phyloP scores from a whole-genome alignment of 1,140 invertebrate genomes.

The Probaryconus sp. region DNA sequence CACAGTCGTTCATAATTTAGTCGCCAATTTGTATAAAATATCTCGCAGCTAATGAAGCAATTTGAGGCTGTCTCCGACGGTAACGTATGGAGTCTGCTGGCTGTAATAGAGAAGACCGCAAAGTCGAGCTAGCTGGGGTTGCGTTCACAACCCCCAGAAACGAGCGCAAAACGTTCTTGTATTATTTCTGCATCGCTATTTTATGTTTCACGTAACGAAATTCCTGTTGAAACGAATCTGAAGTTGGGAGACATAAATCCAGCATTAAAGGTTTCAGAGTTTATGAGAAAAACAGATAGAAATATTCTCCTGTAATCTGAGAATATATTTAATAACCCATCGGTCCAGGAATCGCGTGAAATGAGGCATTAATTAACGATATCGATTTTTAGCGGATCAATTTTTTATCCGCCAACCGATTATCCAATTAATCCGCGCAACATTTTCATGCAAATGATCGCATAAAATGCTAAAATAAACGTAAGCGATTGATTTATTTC shows the following conservation, averaged over 20 bases:
- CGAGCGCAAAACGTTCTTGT: constrained; percentile 17
- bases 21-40: constrained; percentile 78
- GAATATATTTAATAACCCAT: too few species aligned
- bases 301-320: too few species aligned
- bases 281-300: too few species aligned
- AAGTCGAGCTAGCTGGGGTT: constrained; percentile 50
- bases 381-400: not conserved
- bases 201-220: not conserved
- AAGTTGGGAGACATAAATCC: too few species aligned
- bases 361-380: not conserved
- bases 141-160: constrained; percentile 51
- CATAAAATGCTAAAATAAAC: constrained; percentile 20
- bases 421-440: constrained; percentile 30
- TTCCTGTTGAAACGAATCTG: not conserved
- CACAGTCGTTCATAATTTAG: constrained; percentile 70
- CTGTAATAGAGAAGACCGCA: constrained; percentile 68
- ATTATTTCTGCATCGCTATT: constrained; percentile 32
- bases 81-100: constrained; percentile 75
- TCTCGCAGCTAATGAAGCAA: constrained; percentile 77
- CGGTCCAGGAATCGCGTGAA: too few species aligned
- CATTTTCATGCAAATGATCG: constrained; percentile 19
- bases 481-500: constrained; percentile 41
- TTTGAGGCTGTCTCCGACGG: constrained; percentile 75
- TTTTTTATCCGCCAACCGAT: too few species aligned
- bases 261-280: too few species aligned